Evolutionary conservation across 1,140 invertebrate genomes (phyloP), one percentile per base, ranked within the genome.

Genomic region (Drosophila saltans): DNA sequence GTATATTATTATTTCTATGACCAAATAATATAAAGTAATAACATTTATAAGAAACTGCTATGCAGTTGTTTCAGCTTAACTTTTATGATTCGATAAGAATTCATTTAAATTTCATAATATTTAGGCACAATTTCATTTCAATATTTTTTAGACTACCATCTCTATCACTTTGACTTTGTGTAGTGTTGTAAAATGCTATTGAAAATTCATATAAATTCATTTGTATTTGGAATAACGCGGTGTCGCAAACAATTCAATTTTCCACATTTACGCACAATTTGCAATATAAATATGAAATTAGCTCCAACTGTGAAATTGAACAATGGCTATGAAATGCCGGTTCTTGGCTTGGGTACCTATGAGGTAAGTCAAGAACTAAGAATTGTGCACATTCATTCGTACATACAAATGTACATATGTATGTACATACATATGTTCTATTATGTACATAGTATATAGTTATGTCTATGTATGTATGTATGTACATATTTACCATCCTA

Each of bases 301-400:
- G 89, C 90, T 62, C 90, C 93, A 3, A 92, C 78, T 52, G 74
- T 93, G 0, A 93, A 91, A 74, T 85, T 95, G 2, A 94, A 93
- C 74, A 94, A 93, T 92, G 95, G 94, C 56, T 81, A 91, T 24
- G 91, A 94, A 75, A 94, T 96, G 84, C 95, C 95, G 2, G 79
- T 93, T 21, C 84, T 96, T 75, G 95, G 95, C 5, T 83, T 96
- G 4, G 95, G 95, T 2, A 96, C 95, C 4, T 96, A 94, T 93
- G 92, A 93, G 65, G 94, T 94, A 80, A 93, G 91, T 89, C 52
- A 5, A 33, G 24, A 39, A 9, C 4, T 8, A n/a, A n/a, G 24
- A 26, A 26, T 24, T 66, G 6, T 36, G 6, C 1, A 36, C 33
- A 7, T 36, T 6, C 33, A 36, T 36, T 6, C 28, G 4, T 66